Evolutionary conservation across 2,888 invertebrate genomes (phyloP), one percentile per base, ranked within the genome.

Genomic region (Trissolcus japonicus): DNA sequence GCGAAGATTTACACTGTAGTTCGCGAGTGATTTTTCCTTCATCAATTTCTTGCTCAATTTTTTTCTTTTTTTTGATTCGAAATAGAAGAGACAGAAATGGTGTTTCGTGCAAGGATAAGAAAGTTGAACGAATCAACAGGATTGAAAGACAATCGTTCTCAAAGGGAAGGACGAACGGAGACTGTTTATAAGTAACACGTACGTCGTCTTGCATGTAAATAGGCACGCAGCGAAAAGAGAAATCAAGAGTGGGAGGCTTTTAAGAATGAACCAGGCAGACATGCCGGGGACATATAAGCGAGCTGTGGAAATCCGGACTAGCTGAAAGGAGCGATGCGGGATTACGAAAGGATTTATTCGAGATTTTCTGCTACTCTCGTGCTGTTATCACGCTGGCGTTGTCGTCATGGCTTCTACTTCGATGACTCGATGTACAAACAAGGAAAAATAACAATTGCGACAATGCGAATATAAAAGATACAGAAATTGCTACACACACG

Each of bases 341-440:
- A 88, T 88, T 88, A 87, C 86, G 84, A 82, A 84, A 83, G 87
- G 87, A 88, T 88, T 88, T 88, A 87, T 88, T 86, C 84, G 86
- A 86, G 85, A 87, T 87, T 87, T 87, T 86, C 85, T 83, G 81
- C 82, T 78, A 69, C 78, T 76, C 51, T 60, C 51, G 46, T 63
- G 56, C 65, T 65, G 69, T 68, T 73, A 69, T 76, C 67, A 72
- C 69, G 76, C 21, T 57, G 72, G 66, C 59, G 69, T 62, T 74
- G 78, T 73, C 69, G 76, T 63, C 56, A 67, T 68, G 68, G 71
- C 65, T 57, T 68, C 55, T 73, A 75, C 75, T 80, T 82, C 82
- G 74, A 77, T 78, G 80, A 79, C 81, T 83, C 80, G 81, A 80
- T 84, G 79, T 84, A 85, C 86, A 85, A 86, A 85, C 86, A 85